phyloP scores from a whole-genome alignment of 2,797 vertebrate genomes.

The Muscicapa comitata region DNA sequence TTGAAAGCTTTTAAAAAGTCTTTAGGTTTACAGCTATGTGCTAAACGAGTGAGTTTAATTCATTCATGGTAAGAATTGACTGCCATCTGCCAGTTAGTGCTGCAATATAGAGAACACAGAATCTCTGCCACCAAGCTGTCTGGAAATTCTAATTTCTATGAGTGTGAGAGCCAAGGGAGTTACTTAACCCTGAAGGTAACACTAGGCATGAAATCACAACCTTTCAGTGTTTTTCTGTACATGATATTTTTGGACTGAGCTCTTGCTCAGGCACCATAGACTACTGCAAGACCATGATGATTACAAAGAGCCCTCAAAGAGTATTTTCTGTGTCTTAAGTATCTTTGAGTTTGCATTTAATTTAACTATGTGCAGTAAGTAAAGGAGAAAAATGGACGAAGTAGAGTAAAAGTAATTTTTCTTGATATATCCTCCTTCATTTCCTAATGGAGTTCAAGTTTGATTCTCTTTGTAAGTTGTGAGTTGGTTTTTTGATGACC shows the following conservation, averaged over 20 bases:
- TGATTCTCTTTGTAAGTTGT: background rate
- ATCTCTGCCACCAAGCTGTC: conserved; percentile 9
- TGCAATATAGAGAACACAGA: background rate
- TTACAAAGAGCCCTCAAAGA: background rate
- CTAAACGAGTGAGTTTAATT: background rate
- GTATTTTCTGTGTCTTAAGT: background rate
- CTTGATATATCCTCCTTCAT: background rate
- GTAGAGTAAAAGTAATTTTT: background rate
- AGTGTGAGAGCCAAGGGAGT: conserved; percentile 20
- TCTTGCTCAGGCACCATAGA: background rate
- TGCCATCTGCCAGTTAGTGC: background rate
- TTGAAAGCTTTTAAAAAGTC: background rate
- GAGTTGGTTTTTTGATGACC: background rate
- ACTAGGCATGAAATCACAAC: conserved; percentile 38
- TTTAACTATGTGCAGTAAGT: background rate
- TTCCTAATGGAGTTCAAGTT: background rate
- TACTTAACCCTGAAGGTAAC: conserved; percentile 41
- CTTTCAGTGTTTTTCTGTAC: conserved; percentile 8
- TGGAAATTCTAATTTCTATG: conserved; percentile 44
- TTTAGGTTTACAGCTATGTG: background rate
- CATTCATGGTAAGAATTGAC: background rate
- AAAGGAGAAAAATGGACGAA: background rate
- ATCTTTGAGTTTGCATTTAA: background rate
- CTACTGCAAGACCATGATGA: background rate
- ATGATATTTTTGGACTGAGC: conserved; percentile 14